Evolutionary conservation across 2,797 vertebrate species (phyloP).

Genomic region (Xenopus petersii): DNA sequence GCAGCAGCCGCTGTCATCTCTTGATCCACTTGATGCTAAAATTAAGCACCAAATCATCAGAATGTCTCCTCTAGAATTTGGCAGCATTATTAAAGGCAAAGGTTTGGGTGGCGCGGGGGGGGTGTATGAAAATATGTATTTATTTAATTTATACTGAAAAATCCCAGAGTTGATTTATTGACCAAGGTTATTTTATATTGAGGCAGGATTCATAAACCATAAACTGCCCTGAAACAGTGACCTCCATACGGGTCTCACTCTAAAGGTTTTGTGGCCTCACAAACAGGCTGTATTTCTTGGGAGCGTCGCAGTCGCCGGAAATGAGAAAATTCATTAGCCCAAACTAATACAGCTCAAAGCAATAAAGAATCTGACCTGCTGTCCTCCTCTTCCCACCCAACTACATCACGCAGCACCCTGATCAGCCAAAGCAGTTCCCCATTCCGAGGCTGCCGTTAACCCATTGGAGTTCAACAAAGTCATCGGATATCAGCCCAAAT

Average conservation of each 20-base stretch:
- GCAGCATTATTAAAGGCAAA: slow-evolving; percentile 2
- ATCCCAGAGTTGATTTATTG: too few relatives aligned
- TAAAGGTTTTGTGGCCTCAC: slow-evolving; percentile 15
- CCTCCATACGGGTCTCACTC: background rate
- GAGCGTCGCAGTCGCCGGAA: slow-evolving; percentile 24
- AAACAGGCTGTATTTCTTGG: slow-evolving; percentile 22
- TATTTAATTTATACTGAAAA: too few relatives aligned
- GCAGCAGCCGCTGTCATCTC: too few relatives aligned
- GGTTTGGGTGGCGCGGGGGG: background rate
- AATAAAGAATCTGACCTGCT: slow-evolving; percentile 39
- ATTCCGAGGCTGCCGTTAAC: slow-evolving; percentile 13
- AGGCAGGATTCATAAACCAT: background rate
- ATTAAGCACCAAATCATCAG: too few relatives aligned
- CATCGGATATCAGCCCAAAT: too few relatives aligned
- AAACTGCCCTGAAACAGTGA: background rate
- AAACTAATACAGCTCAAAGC: slow-evolving; percentile 38
- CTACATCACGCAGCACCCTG: background rate
- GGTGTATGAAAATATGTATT: too few relatives aligned
- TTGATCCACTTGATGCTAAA: too few relatives aligned
- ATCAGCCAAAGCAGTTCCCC: background rate
- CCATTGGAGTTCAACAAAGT: background rate
- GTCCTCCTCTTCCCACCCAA: slow-evolving; percentile 8
- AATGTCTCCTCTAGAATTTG: background rate
- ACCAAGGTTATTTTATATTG: slow-evolving; percentile 14
- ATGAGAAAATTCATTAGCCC: slow-evolving; percentile 47